Conservation (phyloP, 2,888 invertebrate genomes). For the Phorcus lineatus region DNA sequence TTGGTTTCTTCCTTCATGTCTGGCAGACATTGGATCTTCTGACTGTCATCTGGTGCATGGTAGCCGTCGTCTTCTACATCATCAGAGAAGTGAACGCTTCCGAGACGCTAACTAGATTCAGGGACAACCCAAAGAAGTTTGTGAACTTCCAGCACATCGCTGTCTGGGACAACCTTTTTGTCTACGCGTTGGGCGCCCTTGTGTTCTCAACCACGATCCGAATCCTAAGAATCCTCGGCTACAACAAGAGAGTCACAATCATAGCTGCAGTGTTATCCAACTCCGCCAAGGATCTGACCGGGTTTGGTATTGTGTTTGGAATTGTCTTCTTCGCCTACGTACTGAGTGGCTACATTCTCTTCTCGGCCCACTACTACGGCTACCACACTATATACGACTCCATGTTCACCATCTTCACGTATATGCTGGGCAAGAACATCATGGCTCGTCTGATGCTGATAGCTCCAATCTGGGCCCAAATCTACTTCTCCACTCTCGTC, state of each 20-base stretch:
- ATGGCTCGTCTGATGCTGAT: conserved; percentile 46
- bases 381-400: conserved; percentile 71
- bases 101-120: conserved; percentile 44
- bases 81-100: conserved; percentile 51
- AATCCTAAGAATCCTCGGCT: conserved; percentile 73
- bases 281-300: conserved; percentile 73
- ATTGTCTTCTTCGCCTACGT: conserved; percentile 70
- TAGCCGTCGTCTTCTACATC: conserved; percentile 66
- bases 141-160: conserved; percentile 74
- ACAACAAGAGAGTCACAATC: conserved; percentile 76
- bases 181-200: conserved; percentile 47
- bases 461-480: conserved; percentile 52
- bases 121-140: conserved; percentile 52
- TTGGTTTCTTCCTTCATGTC: conserved; percentile 68
- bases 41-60: conserved; percentile 69
- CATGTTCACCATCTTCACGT: conserved; percentile 73
- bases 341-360: conserved; percentile 68
- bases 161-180: conserved; percentile 73
- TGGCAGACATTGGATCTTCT: conserved; percentile 75
- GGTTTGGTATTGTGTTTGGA: conserved; percentile 75
- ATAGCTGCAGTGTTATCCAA: conserved; percentile 74
- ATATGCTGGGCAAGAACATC: conserved; percentile 59
- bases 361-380: conserved; percentile 62
- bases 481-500: conserved; percentile 58
- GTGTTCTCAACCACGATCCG: conserved; percentile 56